Base-by-base conservation (phyloP, 92 coral and sea anemone species). In the Pocillopora meandrina region DNA sequence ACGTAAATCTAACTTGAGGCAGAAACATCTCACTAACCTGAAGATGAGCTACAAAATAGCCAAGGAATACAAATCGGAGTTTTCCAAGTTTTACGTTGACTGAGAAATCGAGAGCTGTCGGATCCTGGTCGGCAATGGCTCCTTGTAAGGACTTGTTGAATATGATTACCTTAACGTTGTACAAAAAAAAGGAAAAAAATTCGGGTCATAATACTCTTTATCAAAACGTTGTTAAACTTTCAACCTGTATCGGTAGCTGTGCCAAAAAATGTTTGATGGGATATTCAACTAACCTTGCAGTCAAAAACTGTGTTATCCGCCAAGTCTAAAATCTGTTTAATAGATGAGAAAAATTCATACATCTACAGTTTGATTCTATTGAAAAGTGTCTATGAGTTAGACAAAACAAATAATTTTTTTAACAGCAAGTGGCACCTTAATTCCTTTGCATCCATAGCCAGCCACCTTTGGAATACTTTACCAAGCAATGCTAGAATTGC, bases 291-390 rank as follows among this genome's bases (percentile, higher is more conserved):
- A 87, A 96, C 99, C 97, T 94, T 91, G 86, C 95, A 92, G 76
- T 96, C 97, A 72, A 95, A 94, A 62, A 96, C 87, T 15, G 92
- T 88, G 85, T 92, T 93, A 83, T 96, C 99, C 70, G 95, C 92
- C 62, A 96, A 89, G 56, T 94, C 89, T 57, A 96, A 93, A 76
- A 96, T 92, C 99, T 96, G 52, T 26, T 61, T 16, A 21, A 71
- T 36, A 17, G 3, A 65, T 16, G 61, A 87, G 16, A 56, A 73
- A 78, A 26, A 36, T 26, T 63, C 55, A 15, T 35, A 9, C 49
- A 56, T 8, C 2, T 16, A 16, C n/a, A 59, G 26, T 13, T 13
- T 10, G 15, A 75, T 75, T 55, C n/a, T 18, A 36, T 21, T 12
- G 18, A 19, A 75, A 18, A 16, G 73, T 68, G 49, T 7, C 8